Base-by-base conservation (phyloP, 2,888 invertebrate genomes). In the Dasysyrphus tricinctus region DNA sequence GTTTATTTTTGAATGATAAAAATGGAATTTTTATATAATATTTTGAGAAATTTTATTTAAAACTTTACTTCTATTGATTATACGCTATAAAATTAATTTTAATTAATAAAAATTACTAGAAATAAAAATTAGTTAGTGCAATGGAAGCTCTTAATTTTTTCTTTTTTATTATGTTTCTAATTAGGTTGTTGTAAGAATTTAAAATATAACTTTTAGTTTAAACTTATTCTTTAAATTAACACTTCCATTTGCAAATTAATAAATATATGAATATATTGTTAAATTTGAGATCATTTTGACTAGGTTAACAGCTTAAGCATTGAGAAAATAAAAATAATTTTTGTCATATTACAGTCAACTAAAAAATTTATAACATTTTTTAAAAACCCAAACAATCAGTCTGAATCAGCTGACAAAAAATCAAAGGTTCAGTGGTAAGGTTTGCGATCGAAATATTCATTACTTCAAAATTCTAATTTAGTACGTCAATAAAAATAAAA, bases 61-160 rank as follows among this genome's bases (percentile, higher is more conserved):
- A 69, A 54, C 54, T 34, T 73, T 65, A 61, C 39, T 81, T 47
- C 47, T 75, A 42, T 79, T 57, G 57, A 80, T 59, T 67, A 59
- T 77, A 65, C 42, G 59, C 51, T 73, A 49, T 39, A 56, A 76
- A 63, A 65, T 32, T 51, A 84, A 69, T 44, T 70, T 39, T 57
- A 56, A 54, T 6, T 47, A 67, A 65, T 59, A 49, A 37, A 78
- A 67, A 19, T 73, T 67, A 69, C 47, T 51, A 73, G 49, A 85
- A 80, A 76, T 69, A 9, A 80, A 42, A 29, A 29, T 42, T 59
- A 51, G 16, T 69, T 63, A 61, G 81, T 85, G 85, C 81, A 85
- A 85, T 85, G 85, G 85, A 85, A 85, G 85, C 85, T 85, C 85
- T 67, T 47, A 84, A 72, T 72, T 76, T 80, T 11, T 14, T 59